phyloP scores from a whole-genome alignment of 2,888 invertebrate genomes.

The Pachycephus smyrnensis region DNA sequence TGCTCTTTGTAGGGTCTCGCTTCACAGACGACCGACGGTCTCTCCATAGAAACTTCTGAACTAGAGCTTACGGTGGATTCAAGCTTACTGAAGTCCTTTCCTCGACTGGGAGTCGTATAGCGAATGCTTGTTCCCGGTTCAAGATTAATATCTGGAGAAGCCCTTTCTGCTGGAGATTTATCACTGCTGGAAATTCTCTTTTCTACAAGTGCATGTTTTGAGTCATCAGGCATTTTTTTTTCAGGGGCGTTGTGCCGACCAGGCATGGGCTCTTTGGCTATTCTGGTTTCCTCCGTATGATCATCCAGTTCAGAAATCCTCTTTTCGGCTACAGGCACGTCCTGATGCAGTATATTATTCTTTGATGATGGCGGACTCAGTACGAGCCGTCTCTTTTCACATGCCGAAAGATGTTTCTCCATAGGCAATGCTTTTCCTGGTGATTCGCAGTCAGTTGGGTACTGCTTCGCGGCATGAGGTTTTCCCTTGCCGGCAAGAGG shows the following conservation, averaged over 20 bases:
- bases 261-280: background rate
- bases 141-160: background rate
- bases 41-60: background rate
- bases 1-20: background rate
- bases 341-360: background rate
- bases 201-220: background rate
- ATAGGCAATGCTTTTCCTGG: background rate
- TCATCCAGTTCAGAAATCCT: constrained; percentile 28
- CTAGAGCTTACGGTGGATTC: background rate
- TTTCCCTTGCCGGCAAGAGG: constrained; percentile 36
- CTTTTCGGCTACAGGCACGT: constrained; percentile 13
- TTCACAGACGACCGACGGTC: background rate
- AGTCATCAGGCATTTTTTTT: background rate
- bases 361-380: background rate
- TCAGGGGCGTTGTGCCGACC: background rate
- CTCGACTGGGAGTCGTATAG: background rate
- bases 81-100: background rate
- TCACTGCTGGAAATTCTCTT: background rate
- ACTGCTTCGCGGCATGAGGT: constrained; percentile 5
- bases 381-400: background rate
- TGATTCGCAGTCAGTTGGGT: constrained; percentile 16
- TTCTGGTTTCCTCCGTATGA: constrained; percentile 15
- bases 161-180: background rate
- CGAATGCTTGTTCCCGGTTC: background rate
- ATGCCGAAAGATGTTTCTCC: background rate